Base-by-base conservation (phyloP, 2,113 vertebrate genomes). In the Hymenochirus boettgeri region DNA sequence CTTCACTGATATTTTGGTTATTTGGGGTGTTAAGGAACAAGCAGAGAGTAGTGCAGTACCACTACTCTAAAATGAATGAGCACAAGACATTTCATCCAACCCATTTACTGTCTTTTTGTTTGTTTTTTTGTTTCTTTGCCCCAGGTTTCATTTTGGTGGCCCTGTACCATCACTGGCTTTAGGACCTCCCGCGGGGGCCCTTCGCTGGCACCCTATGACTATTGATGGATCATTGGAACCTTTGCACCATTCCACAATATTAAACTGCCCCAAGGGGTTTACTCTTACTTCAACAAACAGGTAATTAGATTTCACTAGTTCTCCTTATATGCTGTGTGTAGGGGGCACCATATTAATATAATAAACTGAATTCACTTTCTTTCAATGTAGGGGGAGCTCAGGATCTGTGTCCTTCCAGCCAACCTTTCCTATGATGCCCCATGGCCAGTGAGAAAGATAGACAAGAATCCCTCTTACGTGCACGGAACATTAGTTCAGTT, bases 271-370 rank as follows among this genome's bases (percentile, higher is more conserved):
- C 93, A 91, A 53, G 93, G 93, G 12, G 95, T 96, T 72, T 86
- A n/a, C n/a, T n/a, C 95, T 11, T 96, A 96, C 79, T 96, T 96
- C 82, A 96, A 96, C 78, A 89, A 94, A 70, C 92, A 94, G 92
- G 93, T 94, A 74, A 3, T n/a, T n/a, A n/a, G n/a, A n/a, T n/a
- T 25, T 1, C 57, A n/a, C 12, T 1, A 10, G 1, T 4, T 2
- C n/a, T n/a, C n/a, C n/a, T n/a, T n/a, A 9, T n/a, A 11, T 25
- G 2, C 1, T 3, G 5, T 31, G 9, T 1, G 42, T 1, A 5
- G 7, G 31, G 46, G 3, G 29, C 2, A 10, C 11, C 3, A 55
- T 55, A 29, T 31, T 2, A 6, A 8, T 27, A 33, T 8, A 2
- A 33, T 15, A 33, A 1, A 55, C 12, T 3, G 35, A 23, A 23